Base-by-base conservation (phyloP, 30 jellyfish, hydroid and myxozoan species). In the Pelagia noctiluca region DNA sequence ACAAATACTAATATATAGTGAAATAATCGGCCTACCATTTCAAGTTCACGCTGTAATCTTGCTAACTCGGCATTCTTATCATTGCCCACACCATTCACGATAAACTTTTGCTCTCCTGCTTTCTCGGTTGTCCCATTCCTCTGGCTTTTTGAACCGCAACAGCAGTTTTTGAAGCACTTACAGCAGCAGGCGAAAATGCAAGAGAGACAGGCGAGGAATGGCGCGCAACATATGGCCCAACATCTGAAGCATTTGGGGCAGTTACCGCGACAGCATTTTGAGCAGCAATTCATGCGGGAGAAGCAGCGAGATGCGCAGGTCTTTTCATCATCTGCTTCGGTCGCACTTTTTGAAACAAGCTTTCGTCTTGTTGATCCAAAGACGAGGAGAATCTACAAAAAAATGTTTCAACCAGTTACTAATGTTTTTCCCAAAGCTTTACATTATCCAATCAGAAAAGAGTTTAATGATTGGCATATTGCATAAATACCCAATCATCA, bases 211-310 rank as follows among this genome's bases (percentile, higher is more conserved):
- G 74, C 60, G 25, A 84, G 76, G 31, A 42, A 71, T 37, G 96
- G 96, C 22, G 85, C 84, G 47, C 96, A 85, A 49, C 87, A 89
- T 35, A 64, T 66, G 18, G 75, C 83, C 33, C 84, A 63, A 36
- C 94, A 84, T n/a, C 61, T 33, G 78, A 69, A 80, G 81, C 91
- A 82, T 62, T 82, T 82, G 25, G 90, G 90, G 54, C 91, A 82
- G 67, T 69, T 68, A 21, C 91, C 88, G n/a, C 75, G 37, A 75
- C 88, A 84, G 65, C 90, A 66, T 36, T 72, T 74, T 18, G 89
- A 12, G 63, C 97, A 89, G 71, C 85, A 82, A 71, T 28, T 16
- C 63, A 81, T 57, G 46, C 52, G 70, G 29, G 90, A 79, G 38
- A 79, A 50, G 33, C 90, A 79, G 33, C 90, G 50, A 1, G 74